A percentile compares a stretch with the other conserved stretches of the same genome.
Conservation (phyloP, 2,888 invertebrate species). For the Lycocerus yunnanus region DNA sequence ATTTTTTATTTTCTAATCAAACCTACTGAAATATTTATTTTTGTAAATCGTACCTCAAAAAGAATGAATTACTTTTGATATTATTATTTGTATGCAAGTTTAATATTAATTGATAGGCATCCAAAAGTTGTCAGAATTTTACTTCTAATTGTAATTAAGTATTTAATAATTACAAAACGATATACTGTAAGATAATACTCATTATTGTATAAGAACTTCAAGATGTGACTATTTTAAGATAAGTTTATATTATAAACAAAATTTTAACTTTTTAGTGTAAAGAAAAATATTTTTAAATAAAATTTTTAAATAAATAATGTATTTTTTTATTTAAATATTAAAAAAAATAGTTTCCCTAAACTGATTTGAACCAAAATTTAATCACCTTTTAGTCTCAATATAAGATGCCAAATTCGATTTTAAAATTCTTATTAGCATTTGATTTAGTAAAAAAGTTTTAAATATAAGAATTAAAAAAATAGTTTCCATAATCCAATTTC, state of each 20-base stretch:
- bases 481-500: too few species aligned
- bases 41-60: background rate
- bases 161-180: conserved; percentile 5
- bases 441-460: too few species aligned
- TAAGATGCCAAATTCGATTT: too few species aligned
- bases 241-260: conserved; percentile 8
- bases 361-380: too few species aligned
- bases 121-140: background rate
- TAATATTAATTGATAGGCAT: background rate
- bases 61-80: background rate
- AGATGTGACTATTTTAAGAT: background rate
- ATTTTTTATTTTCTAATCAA: background rate
- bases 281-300: conserved; percentile 17
- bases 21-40: background rate
- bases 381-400: too few species aligned
- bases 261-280: conserved; percentile 6
- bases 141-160: conserved; percentile 6
- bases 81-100: background rate
- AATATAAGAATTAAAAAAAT: too few species aligned
- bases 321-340: too few species aligned
- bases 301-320: background rate
- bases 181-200: conserved; percentile 21
- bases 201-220: conserved; percentile 14
- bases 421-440: too few species aligned
- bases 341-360: too few species aligned